phyloP scores from a whole-genome alignment of 2,113 vertebrate species.

The Python bivittatus region DNA sequence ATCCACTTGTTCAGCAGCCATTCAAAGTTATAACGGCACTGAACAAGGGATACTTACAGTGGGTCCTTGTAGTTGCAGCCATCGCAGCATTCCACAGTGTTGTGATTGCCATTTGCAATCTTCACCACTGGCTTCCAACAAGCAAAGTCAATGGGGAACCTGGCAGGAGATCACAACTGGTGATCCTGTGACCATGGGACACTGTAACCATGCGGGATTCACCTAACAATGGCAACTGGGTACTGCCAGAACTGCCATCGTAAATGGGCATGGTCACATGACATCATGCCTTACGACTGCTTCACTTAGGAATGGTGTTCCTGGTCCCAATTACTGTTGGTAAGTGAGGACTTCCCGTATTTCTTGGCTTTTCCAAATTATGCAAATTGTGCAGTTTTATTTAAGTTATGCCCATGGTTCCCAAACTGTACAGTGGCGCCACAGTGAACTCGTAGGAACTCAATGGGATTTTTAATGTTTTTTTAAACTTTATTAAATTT shows the following conservation, averaged over 20 bases:
- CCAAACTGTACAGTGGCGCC: background rate
- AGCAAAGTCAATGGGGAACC: background rate
- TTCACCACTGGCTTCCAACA: background rate
- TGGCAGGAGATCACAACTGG: background rate
- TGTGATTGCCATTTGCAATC: background rate
- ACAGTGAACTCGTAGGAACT: background rate
- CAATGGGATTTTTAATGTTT: too few species aligned
- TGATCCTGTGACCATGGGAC: background rate
- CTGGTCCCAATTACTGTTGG: background rate
- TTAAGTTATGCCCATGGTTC: too few species aligned
- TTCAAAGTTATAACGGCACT: background rate
- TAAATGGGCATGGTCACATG: background rate
- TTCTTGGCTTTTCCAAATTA: background rate
- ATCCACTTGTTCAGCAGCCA: background rate
- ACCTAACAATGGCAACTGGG: background rate
- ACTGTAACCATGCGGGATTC: background rate
- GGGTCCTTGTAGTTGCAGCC: background rate
- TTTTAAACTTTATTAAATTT: too few species aligned
- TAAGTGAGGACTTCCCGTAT: background rate
- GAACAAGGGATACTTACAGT: background rate
- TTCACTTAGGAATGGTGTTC: background rate
- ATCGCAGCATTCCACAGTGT: background rate
- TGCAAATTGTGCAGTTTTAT: background rate
- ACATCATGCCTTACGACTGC: background rate
- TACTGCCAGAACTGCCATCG: background rate